phyloP scores from a whole-genome alignment of 2,113 vertebrate genomes.

The Silurus asotus region DNA sequence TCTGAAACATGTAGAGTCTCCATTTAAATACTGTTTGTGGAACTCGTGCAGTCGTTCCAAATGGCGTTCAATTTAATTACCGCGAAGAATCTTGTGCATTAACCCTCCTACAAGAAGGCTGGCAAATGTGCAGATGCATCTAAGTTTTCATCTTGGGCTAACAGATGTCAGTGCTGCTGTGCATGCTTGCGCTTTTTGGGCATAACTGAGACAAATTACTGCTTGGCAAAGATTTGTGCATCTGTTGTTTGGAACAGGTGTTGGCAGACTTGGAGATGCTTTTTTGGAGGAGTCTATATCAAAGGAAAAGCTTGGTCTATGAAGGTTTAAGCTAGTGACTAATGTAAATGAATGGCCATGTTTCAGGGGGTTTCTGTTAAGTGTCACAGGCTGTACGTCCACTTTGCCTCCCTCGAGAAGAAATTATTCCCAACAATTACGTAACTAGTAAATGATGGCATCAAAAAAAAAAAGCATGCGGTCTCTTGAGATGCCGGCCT shows the following conservation, averaged over 20 bases:
- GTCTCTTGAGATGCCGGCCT: background rate
- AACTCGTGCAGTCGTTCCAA: background rate
- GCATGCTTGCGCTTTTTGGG: constrained; percentile 45
- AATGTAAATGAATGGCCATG: constrained; percentile 51
- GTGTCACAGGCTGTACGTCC: background rate
- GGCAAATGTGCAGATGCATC: constrained; percentile 23
- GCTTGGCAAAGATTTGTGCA: constrained; percentile 49
- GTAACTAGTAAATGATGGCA: background rate
- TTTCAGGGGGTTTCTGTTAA: background rate
- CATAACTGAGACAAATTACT: constrained; percentile 61
- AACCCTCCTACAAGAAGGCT: background rate
- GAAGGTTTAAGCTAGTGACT: constrained; percentile 35
- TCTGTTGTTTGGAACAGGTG: constrained; percentile 62
- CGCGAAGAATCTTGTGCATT: constrained; percentile 4
- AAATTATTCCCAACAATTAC: constrained; percentile 8
- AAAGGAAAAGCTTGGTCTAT: constrained; percentile 40
- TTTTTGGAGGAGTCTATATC: constrained; percentile 41
- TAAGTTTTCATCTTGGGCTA: constrained; percentile 39
- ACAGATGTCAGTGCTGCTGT: constrained; percentile 50
- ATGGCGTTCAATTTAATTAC: constrained; percentile 6
- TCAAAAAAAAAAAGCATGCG: background rate
- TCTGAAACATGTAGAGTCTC: background rate
- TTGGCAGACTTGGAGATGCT: constrained; percentile 51
- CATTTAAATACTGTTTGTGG: background rate
- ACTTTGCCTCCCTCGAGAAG: background rate